Evolutionary conservation across 2,797 vertebrate genomes (phyloP).

Genomic region (Podarcis siculus): DNA sequence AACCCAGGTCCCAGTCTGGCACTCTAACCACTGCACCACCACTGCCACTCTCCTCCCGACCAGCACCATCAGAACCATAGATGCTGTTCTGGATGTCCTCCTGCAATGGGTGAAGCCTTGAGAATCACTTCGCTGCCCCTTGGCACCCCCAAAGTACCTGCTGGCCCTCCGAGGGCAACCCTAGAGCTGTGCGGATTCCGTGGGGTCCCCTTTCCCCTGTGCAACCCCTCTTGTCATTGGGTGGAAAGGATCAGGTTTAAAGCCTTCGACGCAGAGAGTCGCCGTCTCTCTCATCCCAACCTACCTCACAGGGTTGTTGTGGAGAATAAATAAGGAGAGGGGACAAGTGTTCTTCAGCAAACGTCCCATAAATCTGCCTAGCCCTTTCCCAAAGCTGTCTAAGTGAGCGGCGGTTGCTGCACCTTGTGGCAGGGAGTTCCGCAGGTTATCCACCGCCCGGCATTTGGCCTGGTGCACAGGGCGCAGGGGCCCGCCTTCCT

Average conservation of each 20-base stretch:
- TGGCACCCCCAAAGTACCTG: neutral
- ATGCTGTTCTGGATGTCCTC: neutral
- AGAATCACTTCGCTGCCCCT: neutral
- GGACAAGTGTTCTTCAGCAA: neutral
- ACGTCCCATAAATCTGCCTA: neutral
- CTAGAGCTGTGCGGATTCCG: neutral
- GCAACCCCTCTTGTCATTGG: neutral
- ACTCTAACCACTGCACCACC: no score
- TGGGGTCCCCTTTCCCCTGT: neutral
- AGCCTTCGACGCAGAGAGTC: neutral
- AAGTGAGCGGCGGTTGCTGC: neutral
- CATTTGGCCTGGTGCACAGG: no score
- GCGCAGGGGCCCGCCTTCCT: no score
- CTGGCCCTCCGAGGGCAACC: neutral
- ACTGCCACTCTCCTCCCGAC: no score
- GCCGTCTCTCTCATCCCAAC: neutral
- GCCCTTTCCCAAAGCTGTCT: neutral
- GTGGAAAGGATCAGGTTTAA: neutral
- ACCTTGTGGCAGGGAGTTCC: neutral
- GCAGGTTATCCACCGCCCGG: neutral
- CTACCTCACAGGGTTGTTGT: neutral
- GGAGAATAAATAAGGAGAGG: no score
- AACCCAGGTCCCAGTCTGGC: no score
- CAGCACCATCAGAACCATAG: rapidly evolving
- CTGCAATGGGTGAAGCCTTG: neutral